A percentile compares a stretch with the other conserved stretches of the same genome.
Conservation (phyloP, 2,113 vertebrate species). For the Rhegmatorhina hoffmannsi region DNA sequence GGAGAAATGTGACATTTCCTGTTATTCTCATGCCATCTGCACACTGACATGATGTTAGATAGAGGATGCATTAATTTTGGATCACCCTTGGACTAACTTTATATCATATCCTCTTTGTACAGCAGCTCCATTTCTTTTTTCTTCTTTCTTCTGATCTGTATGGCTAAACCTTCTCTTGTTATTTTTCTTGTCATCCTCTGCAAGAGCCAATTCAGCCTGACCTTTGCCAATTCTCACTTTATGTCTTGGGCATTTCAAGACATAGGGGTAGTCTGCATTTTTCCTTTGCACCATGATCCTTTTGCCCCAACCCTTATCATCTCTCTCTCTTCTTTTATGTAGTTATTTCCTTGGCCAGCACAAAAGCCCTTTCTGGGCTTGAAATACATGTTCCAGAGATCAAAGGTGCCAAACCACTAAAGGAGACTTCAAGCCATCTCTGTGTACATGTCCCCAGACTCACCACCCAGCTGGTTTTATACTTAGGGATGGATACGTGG, state of each 20-base stretch:
- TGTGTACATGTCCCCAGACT: not conserved
- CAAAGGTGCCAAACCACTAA: constrained; percentile 9
- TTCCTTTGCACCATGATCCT: not conserved
- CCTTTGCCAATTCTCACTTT: constrained; percentile 20
- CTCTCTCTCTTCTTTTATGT: not conserved
- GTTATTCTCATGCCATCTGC: not conserved
- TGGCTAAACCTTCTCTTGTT: not conserved
- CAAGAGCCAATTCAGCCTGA: constrained; percentile 20
- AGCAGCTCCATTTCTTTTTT: not conserved
- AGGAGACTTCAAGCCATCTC: not conserved
- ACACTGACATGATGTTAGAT: not conserved
- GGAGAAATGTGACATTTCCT: not conserved
- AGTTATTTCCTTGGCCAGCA: constrained; percentile 7
- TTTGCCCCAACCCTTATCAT: not conserved
- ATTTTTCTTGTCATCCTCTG: constrained; percentile 4
- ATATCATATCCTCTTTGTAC: not conserved
- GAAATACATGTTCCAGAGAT: not conserved
- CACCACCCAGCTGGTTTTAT: not conserved
- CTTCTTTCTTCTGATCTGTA: not conserved
- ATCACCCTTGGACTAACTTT: not conserved
- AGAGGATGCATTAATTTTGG: not conserved
- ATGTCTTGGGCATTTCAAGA: constrained; percentile 28
- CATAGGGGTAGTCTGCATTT: not conserved
- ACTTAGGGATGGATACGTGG: not conserved
- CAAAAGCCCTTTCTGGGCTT: constrained; percentile 11